phyloP scores from a whole-genome alignment of 2,113 vertebrate species.

The Rostratula benghalensis region DNA sequence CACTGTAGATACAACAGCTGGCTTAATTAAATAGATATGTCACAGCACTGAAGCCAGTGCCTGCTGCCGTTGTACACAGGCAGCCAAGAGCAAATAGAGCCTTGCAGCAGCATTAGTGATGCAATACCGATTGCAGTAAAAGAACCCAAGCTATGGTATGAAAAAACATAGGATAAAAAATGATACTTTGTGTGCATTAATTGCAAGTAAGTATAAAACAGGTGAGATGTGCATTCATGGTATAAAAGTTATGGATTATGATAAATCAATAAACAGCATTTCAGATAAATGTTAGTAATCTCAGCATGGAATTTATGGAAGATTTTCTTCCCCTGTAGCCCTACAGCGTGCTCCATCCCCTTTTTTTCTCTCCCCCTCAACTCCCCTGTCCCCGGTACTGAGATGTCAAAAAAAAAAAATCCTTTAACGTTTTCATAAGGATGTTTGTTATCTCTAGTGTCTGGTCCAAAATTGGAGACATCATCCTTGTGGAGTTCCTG shows the following conservation, averaged over 20 bases:
- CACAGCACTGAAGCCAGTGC: conserved; percentile 63
- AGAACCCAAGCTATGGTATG: not conserved
- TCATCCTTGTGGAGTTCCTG: not conserved
- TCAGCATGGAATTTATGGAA: not conserved
- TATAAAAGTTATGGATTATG: not conserved
- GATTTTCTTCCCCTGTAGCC: not conserved
- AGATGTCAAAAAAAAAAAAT: not conserved
- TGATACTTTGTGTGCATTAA: not conserved
- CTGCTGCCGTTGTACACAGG: conserved; percentile 48
- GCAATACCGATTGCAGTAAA: not conserved
- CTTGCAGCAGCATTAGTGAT: not conserved
- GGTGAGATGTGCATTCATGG: not conserved
- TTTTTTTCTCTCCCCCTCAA: not conserved
- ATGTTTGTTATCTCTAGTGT: not conserved
- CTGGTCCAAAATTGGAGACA: not conserved
- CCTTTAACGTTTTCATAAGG: not conserved
- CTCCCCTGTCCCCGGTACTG: not conserved
- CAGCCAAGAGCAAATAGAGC: conserved; percentile 42
- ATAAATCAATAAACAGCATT: conserved; percentile 9
- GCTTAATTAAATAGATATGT: conserved; percentile 81
- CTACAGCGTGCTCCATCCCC: accelerated
- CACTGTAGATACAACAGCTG: conserved; percentile 66
- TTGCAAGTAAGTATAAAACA: not conserved
- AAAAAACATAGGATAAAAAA: not conserved
- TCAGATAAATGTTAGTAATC: not conserved